Evolutionary conservation across 2,888 invertebrate genomes (phyloP), one percentile per base, ranked within the genome.

Genomic region (Zhuqinia jingwanae): DNA sequence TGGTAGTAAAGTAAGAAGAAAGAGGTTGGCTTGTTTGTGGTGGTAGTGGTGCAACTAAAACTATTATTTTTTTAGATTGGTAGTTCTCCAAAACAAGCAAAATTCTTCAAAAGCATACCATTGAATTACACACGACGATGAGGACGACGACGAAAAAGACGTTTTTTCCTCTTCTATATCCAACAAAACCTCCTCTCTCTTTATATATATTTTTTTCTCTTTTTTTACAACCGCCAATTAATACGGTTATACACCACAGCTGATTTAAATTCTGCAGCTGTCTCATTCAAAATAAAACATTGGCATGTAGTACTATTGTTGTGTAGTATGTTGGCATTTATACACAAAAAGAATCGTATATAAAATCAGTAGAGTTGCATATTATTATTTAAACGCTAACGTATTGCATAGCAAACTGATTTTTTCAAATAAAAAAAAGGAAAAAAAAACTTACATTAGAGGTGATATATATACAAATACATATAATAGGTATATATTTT

Each of bases 261-360:
- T 84, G 63, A 84, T 84, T 84, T 84, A 84, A 84, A 84, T 84
- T 84, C 83, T 84, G 68, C 53, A 53, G 83, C 47, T 76, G 83
- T 84, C 82, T 50, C 75, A 63, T 75, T 75, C 58, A 81, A 81
- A 80, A n/a, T n/a, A n/a, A 60, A 30, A 70, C 47, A 65, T 36
- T 36, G 17, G 30, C 65, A 58, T 22, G 45, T n/a, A 47, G 17
- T 68, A 6, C 20, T 20, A 13, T 1, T 11, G 1, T 13, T 65
- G 65, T 42, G 47, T 8, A 47, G 47, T 22, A 13, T 27, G 25
- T 25, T 27, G 6, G 47, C 70, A 47, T 50, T 22, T 20, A 45
- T 13, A 58, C n/a, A n/a, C n/a, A n/a, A n/a, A n/a, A n/a, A n/a
- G n/a, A n/a, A n/a, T n/a, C n/a, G n/a, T n/a, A n/a, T n/a, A n/a